These are phyloP conservation scores for Cheirogaleus medius DNA, from an alignment of 2,113 vertebrate species.

Conservation along the genomic window DNA sequence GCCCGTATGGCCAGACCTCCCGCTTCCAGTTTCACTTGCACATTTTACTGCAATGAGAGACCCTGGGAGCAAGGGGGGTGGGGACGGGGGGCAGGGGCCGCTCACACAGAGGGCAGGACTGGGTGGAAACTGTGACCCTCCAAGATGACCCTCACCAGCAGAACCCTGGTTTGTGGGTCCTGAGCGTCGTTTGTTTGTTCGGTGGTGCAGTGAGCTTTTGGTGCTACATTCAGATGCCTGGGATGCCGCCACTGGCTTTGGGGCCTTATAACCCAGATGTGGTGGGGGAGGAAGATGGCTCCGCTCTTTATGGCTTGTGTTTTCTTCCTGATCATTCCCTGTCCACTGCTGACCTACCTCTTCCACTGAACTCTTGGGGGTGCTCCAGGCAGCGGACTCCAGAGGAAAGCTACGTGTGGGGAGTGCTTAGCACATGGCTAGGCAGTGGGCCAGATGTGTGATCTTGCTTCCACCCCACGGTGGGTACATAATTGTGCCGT, in stretches of 20 bases:
- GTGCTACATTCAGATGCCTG: background rate
- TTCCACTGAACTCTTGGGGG: too few species aligned
- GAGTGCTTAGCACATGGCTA: too few species aligned
- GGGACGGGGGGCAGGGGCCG: too few species aligned
- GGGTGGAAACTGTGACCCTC: background rate
- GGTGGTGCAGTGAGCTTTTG: rapidly evolving
- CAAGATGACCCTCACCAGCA: background rate
- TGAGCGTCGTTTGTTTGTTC: rapidly evolving
- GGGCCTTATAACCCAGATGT: background rate
- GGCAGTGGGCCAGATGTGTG: too few species aligned
- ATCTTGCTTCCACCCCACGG: too few species aligned
- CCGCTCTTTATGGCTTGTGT: background rate
- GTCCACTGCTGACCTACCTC: too few species aligned
- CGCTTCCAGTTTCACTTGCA: background rate
- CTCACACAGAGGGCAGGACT: background rate
- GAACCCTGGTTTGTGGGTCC: background rate
- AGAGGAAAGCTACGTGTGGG: too few species aligned
- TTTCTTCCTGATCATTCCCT: too few species aligned
- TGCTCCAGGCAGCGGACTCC: too few species aligned
- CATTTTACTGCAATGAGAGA: background rate
- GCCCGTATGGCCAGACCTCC: rapidly evolving
- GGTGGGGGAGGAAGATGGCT: too few species aligned
- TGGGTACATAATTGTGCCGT: too few species aligned
- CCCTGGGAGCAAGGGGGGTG: background rate
- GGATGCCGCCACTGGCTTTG: background rate